Base-by-base conservation (phyloP, 2,888 invertebrate genomes). In the Deilephila elpenor region DNA sequence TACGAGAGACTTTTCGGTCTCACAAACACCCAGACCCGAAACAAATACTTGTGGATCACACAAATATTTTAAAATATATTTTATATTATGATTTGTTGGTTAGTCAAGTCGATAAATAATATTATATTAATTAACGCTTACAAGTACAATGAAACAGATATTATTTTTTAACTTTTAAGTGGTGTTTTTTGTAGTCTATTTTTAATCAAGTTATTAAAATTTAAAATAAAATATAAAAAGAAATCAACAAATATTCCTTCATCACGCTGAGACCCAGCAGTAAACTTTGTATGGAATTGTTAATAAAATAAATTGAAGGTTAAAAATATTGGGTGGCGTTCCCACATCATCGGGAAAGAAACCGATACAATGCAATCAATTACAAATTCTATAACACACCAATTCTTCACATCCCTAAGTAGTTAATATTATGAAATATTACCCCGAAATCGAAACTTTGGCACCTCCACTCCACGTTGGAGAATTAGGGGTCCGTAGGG, bases 341-440 rank as follows among this genome's bases (percentile, higher is more conserved):
- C 80, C 78, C 74, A 71, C 61, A 79, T 79, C 59, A 74, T 74
- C 71, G 76, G 77, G 78, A 84, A 83, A 86, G 78, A 84, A 86
- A 80, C 77, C 80, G 82, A 87, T 85, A 87, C 84, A 91, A 90
- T 84, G 83, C 83, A 84, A 88, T 89, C 89, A 90, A 92, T 92
- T 88, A 89, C 81, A 84, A 86, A 86, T 89, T 88, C 87, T 82
- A 82, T 80, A 87, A 88, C 88, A 89, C 91, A 88, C 90, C 93
- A 89, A 93, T 93, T 93, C 86, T 91, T 91, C 89, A 87, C 89
- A 87, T 85, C 86, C 82, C 81, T 87, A 90, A 91, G 91, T 91
- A 90, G 93, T 92, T 93, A 93, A 92, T 92, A 88, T 92, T 91
- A 89, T 93, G 89, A 94, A 93, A 92, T 94, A 94, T 93, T 91